Evolutionary conservation across 2,797 vertebrate species (phyloP).

Genomic region (Macroramphosus scolopax): DNA sequence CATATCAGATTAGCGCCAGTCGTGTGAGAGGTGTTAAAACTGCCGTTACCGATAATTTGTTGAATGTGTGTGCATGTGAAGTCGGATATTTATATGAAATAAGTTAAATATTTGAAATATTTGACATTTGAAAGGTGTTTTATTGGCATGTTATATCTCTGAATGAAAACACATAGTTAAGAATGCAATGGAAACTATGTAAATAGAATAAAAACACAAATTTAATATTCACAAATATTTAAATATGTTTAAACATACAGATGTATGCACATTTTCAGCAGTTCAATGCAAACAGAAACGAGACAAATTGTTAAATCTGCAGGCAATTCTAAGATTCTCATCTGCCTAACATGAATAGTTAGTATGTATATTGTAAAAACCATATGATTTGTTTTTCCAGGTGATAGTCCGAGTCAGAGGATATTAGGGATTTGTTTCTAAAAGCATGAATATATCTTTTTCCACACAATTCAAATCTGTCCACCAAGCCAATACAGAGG

Average conservation of each 20-base stretch:
- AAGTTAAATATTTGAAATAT: too few species aligned
- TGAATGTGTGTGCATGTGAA: too few species aligned
- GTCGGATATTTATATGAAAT: too few species aligned
- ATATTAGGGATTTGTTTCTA: constrained; percentile 45
- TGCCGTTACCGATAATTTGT: too few species aligned
- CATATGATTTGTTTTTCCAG: constrained; percentile 38
- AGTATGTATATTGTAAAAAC: constrained; percentile 34
- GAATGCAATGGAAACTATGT: constrained; percentile 85
- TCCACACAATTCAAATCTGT: constrained; percentile 43
- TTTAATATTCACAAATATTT: constrained; percentile 78
- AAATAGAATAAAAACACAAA: constrained; percentile 75
- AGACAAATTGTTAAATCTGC: constrained; percentile 42
- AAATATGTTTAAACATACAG: constrained; percentile 71
- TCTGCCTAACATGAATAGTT: constrained; percentile 39
- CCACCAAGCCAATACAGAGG: constrained; percentile 53
- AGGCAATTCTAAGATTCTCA: constrained; percentile 42
- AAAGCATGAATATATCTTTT: constrained; percentile 41
- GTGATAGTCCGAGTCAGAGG: constrained; percentile 37
- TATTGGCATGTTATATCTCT: constrained; percentile 83
- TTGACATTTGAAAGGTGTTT: too few species aligned
- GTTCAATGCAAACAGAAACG: constrained; percentile 65
- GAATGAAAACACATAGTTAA: constrained; percentile 92
- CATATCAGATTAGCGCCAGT: too few species aligned
- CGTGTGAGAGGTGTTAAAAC: too few species aligned
- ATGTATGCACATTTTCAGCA: constrained; percentile 72